These are phyloP conservation scores for Dendrolimus kikuchii DNA, from an alignment of 1,140 invertebrate genomes.

Conservation along the genomic window DNA sequence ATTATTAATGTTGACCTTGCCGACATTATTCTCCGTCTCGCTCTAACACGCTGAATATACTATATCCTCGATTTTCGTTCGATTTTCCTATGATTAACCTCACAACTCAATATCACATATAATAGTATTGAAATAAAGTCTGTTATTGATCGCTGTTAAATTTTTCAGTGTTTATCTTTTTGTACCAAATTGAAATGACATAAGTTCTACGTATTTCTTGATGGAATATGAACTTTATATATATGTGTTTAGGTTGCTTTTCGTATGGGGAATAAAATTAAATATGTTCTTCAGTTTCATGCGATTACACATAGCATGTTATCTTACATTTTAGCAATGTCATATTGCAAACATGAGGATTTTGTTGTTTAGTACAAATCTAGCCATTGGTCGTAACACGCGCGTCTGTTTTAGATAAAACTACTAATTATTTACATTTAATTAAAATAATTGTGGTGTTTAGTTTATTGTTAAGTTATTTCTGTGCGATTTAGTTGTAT, in stretches of 20 bases:
- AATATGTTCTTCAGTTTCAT: constrained; percentile 15
- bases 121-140: constrained; percentile 19
- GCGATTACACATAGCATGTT: constrained; percentile 24
- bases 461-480: no score
- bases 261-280: constrained; percentile 7
- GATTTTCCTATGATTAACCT: constrained; percentile 39
- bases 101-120: constrained; percentile 22
- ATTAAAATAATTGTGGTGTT: no score
- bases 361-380: constrained; percentile 21
- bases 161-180: constrained; percentile 54
- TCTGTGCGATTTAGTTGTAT: no score
- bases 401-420: no score
- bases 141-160: constrained; percentile 14
- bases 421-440: no score
- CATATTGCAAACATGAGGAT: constrained; percentile 41
- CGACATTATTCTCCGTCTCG: constrained; percentile 23
- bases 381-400: neutral
- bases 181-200: constrained; percentile 11
- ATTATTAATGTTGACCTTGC: constrained; percentile 47
- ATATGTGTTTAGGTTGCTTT: constrained; percentile 10
- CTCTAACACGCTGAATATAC: constrained; percentile 26
- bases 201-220: constrained; percentile 9
- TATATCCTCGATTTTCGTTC: constrained; percentile 34
- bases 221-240: constrained; percentile 12
- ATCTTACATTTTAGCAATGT: constrained; percentile 60